phyloP scores from a whole-genome alignment of 30 jellyfish, hydroid and myxozoan genomes.

The Cassiopea andromeda region DNA sequence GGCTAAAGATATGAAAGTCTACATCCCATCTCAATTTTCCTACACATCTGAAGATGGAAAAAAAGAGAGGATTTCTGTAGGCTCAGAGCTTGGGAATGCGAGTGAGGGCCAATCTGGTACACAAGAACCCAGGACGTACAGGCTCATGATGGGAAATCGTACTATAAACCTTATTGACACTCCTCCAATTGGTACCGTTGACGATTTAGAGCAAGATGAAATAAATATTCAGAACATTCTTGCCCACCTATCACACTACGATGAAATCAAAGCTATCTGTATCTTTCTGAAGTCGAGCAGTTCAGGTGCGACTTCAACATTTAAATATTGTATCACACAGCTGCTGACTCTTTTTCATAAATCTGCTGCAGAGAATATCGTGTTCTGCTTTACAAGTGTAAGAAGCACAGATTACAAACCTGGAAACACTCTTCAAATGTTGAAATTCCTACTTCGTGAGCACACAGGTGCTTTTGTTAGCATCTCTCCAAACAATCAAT shows the following conservation, averaged over 20 bases:
- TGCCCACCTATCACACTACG: slow-evolving; percentile 66
- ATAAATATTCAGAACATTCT: slow-evolving; percentile 68
- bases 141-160: slow-evolving; percentile 45
- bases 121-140: slow-evolving; percentile 71
- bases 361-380: slow-evolving; percentile 74
- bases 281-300: slow-evolving; percentile 61
- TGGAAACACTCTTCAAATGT: slow-evolving; percentile 74
- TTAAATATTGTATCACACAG: slow-evolving; percentile 68
- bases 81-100: slow-evolving; percentile 38
- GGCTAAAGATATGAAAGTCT: slow-evolving; percentile 40
- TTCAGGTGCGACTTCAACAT: slow-evolving; percentile 50
- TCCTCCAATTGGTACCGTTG: slow-evolving; percentile 77
- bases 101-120: slow-evolving; percentile 79
- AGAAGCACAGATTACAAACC: slow-evolving; percentile 77
- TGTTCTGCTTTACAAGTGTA: slow-evolving; percentile 75
- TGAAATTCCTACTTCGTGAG: slow-evolving; percentile 25
- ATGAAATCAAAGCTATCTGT: slow-evolving; percentile 75
- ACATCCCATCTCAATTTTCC: slow-evolving; percentile 67
- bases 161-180: slow-evolving; percentile 63
- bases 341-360: slow-evolving; percentile 71
- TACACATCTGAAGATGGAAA: slow-evolving; percentile 68
- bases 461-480: slow-evolving; percentile 54
- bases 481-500: slow-evolving; percentile 39
- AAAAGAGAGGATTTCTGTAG: slow-evolving; percentile 20
- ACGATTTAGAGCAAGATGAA: slow-evolving; percentile 75